Evolutionary conservation across 2,888 invertebrate species (phyloP).

Genomic region (Crioceris asparagi): DNA sequence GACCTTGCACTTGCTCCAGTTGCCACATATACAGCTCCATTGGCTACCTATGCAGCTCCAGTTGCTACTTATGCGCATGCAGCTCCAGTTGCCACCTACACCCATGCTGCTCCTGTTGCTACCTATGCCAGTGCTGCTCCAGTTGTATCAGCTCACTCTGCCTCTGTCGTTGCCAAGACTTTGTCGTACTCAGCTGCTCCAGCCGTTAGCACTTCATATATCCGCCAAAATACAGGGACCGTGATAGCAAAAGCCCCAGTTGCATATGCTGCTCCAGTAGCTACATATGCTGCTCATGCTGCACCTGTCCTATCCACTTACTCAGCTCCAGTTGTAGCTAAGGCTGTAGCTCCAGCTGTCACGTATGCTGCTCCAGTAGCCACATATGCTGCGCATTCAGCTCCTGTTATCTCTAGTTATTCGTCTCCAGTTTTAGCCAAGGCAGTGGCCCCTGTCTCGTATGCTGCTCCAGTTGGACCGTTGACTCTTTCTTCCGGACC

Average conservation of each 20-base stretch:
- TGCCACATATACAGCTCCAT: slow-evolving; percentile 30
- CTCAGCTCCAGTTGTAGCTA: slow-evolving; percentile 7
- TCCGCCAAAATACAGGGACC: slow-evolving; percentile 8
- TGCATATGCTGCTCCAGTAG: slow-evolving; percentile 10
- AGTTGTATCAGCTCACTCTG: slow-evolving; percentile 16
- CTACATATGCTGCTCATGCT: slow-evolving; percentile 17
- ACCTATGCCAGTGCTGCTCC: slow-evolving; percentile 29
- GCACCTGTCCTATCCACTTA: too few relatives aligned
- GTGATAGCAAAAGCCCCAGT: slow-evolving; percentile 9
- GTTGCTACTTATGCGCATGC: slow-evolving; percentile 5
- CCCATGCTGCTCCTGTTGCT: slow-evolving; percentile 7
- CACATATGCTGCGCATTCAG: slow-evolving; percentile 4
- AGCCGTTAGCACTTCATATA: slow-evolving; percentile 7
- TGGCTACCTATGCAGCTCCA: slow-evolving; percentile 20
- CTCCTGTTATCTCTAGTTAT: slow-evolving; percentile 11
- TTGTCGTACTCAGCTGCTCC: slow-evolving; percentile 8
- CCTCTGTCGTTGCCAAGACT: slow-evolving; percentile 6
- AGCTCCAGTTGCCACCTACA: too few relatives aligned
- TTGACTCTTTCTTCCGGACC: slow-evolving; percentile 20
- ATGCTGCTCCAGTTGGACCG: slow-evolving; percentile 12
- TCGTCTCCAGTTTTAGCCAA: background rate
- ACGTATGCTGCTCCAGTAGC: slow-evolving; percentile 23
- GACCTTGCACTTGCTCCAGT: too few relatives aligned
- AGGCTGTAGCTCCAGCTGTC: slow-evolving; percentile 14
- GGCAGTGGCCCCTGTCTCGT: too few relatives aligned